Conservation (phyloP, 2,888 invertebrate species). For the Limenitis camilla region DNA sequence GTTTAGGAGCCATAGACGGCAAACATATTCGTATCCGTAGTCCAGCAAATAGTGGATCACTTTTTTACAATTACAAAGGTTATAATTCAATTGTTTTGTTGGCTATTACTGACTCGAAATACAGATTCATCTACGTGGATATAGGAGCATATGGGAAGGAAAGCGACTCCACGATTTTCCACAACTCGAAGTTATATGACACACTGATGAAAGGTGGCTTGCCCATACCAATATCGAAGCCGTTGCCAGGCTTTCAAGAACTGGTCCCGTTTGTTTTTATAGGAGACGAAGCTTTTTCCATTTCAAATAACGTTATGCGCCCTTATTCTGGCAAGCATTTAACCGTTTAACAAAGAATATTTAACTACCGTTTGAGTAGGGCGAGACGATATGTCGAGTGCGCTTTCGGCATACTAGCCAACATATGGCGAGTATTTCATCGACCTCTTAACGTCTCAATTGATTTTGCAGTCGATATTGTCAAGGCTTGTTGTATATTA, state of each 20-base stretch:
- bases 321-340: conserved; percentile 2
- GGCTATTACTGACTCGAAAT: no score
- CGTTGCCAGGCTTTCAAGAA: no score
- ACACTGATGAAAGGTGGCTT: no score
- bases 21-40: conserved; percentile 21
- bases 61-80: conserved; percentile 20
- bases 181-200: no score
- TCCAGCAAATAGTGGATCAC: conserved; percentile 21
- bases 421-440: conserved; percentile 8
- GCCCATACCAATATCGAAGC: no score
- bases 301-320: neutral
- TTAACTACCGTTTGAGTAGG: conserved; percentile 4
- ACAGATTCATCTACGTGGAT: no score
- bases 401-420: conserved; percentile 1
- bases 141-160: no score
- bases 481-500: conserved; percentile 5
- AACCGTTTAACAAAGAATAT: neutral
- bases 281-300: conserved; percentile 1
- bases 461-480: no score
- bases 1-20: conserved; percentile 20
- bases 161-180: no score
- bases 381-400: conserved; percentile 6
- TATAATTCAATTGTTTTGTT: conserved; percentile 24
- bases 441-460: no score
- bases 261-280: no score